Base-by-base conservation (phyloP, 1,140 invertebrate genomes). In the Platyura marginata region DNA sequence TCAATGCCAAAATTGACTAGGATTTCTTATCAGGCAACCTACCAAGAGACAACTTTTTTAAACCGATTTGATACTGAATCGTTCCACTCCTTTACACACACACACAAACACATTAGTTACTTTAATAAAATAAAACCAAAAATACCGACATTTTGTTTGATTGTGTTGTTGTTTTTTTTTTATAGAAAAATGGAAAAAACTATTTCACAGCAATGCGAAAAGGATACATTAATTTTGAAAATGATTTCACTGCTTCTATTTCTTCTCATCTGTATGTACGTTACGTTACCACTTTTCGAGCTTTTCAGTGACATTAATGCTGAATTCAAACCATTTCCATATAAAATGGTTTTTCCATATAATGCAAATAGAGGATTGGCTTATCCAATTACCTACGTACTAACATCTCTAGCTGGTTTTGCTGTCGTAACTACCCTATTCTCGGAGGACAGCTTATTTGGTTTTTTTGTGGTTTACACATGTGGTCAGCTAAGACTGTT, bases 391-490 rank as follows among this genome's bases (percentile, higher is more conserved):
- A 60, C 56, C 1, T 61, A 61, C 41, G 18, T 56, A 1, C 56
- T 60, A 21, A 61, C 58, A 0, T 48, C 57, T 0, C 56, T 49
- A 33, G 57, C 58, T 8, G 58, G 58, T 5, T 53, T 61, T 21
- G 58, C 52, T 43, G 58, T 61, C n/a, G 54, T 61, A 6, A 59
- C 57, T 8, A 61, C 57, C 0, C 43, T 61, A 2, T 59, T 61
- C 49, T 54, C 58, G 3, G 57, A 61, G 29, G 58, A 61, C 40
- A 55, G 54, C 3, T 21, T 61, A 22, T 49, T 61, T 18, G 58
- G 57, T 6, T 61, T 58, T 22, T 61, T 61, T 19, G 48, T 56
- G 11, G 55, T 50, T 0, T 56, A 61, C 22, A 57, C 53, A 3
- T 61, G 58, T 16, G 57, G 54, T 2, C 56, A 58, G 29, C 58